A percentile compares a stretch with the other conserved stretches of the same genome.
phyloP scores from a whole-genome alignment of 2,113 vertebrate genomes.

The Syngnathus typhle region DNA sequence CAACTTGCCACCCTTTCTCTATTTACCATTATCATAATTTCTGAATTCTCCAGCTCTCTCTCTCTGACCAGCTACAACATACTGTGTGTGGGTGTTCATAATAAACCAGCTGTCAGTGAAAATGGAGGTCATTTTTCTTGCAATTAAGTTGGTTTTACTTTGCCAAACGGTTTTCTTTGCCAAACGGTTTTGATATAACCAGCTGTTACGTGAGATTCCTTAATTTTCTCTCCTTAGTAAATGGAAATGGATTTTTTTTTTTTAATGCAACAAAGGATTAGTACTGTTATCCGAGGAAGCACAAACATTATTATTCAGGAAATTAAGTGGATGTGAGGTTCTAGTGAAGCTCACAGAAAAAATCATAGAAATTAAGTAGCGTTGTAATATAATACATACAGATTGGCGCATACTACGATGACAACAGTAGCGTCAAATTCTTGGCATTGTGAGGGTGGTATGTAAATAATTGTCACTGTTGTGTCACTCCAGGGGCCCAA shows the following conservation, averaged over 20 bases:
- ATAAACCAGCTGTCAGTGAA: constrained; percentile 8
- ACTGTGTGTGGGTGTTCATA: constrained; percentile 12
- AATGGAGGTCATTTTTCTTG: constrained; percentile 3
- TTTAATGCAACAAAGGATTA: background rate
- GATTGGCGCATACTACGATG: background rate
- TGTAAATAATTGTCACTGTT: no score
- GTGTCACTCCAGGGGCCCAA: no score
- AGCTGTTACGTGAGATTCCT: background rate
- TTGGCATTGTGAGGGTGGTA: no score
- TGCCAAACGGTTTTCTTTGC: background rate
- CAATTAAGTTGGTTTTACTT: constrained; percentile 6
- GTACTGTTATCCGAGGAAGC: background rate
- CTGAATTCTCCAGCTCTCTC: constrained; percentile 3
- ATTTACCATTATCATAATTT: constrained; percentile 4
- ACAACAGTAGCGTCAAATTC: no score
- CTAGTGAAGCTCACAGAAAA: background rate
- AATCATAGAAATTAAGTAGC: background rate
- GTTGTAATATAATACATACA: no score
- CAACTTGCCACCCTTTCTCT: constrained; percentile 13
- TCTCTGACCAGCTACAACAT: constrained; percentile 5
- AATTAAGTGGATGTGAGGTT: background rate
- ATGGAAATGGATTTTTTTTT: background rate
- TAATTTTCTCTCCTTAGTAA: background rate
- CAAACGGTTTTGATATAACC: background rate
- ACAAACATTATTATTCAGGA: background rate